Conservation (phyloP, 2,888 invertebrate genomes). For the Apamea monoglypha region DNA sequence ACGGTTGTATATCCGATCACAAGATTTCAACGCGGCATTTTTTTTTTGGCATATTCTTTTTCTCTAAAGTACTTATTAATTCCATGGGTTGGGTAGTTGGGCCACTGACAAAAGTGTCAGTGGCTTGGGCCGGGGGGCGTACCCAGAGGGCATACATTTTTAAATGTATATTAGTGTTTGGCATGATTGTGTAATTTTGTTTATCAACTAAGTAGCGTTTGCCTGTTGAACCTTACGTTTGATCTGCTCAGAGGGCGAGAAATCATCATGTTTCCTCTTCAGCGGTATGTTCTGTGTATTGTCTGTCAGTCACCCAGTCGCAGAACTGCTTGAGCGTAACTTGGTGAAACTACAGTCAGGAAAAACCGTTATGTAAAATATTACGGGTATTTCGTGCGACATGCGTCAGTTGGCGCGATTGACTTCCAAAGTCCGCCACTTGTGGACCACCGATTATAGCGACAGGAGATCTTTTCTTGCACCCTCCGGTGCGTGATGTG, state of each 20-base stretch:
- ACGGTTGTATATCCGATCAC: neutral
- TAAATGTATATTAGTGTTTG: neutral
- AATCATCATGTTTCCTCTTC: neutral
- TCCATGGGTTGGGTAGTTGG: too few species aligned
- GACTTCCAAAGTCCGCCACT: neutral
- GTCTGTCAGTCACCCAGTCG: neutral
- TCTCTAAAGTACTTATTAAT: too few species aligned
- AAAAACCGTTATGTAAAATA: neutral
- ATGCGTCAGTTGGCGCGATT: neutral
- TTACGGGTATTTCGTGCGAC: neutral
- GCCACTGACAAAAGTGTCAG: neutral
- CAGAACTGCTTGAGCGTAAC: slow-evolving; percentile 1
- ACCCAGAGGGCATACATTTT: neutral
- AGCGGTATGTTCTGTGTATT: neutral
- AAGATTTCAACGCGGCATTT: neutral
- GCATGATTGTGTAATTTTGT: neutral
- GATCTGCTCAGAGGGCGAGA: neutral
- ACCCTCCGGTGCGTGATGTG: neutral
- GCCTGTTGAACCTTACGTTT: neutral
- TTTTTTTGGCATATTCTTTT: neutral
- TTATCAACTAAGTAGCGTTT: neutral
- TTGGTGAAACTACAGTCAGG: neutral
- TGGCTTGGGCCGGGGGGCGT: neutral
- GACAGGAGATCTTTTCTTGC: neutral
- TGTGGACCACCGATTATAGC: neutral